Base-by-base conservation (phyloP, 2,797 vertebrate genomes). In the Corythornis leucogaster region DNA sequence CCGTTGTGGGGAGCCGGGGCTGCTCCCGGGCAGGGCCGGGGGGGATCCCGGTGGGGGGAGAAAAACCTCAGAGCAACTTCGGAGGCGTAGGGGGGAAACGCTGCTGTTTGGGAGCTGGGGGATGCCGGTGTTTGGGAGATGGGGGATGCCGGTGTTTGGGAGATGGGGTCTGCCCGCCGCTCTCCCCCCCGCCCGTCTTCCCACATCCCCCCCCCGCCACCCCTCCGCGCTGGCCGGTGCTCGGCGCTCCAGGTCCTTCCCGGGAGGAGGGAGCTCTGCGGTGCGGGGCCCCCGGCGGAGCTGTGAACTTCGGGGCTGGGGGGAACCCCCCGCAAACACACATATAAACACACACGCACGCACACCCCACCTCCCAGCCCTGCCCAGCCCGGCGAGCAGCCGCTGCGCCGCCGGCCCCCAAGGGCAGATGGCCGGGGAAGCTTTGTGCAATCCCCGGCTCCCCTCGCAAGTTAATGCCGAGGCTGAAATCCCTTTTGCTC, bases 401-500 rank as follows among this genome's bases (percentile, higher is more conserved):
- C 38, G 50, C 66, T 61, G 74, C 70, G 66, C 91, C 76, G 81
- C 75, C 88, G 79, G 82, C 75, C 80, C 97, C 98, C 98, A 97
- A 98, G 98, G 98, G 98, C 99, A 98, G 98, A 98, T 98, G 98
- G 98, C 98, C 95, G 97, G 66, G 97, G 96, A 26, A 97, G 98
- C 98, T 98, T 98, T 98, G 97, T 97, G 97, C 97, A 97, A 98
- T 86, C 96, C 90, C 97, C 96, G 97, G 94, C 97, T 96, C 89
- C 98, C 92, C 97, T 95, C 70, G 95, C 96, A 97, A 98, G 96
- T 98, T 98, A 98, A 97, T 89, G 96, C 97, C 85, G 96, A 90
- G 97, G 98, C 98, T 98, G 80, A 98, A 98, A 98, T 98, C 98
- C 94, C 98, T 97, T 98, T 98, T 97, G 98, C 98, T 98, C 97